Base-by-base conservation (phyloP, 2,797 vertebrate species). In the Sternarchorhynchus goeldii region DNA sequence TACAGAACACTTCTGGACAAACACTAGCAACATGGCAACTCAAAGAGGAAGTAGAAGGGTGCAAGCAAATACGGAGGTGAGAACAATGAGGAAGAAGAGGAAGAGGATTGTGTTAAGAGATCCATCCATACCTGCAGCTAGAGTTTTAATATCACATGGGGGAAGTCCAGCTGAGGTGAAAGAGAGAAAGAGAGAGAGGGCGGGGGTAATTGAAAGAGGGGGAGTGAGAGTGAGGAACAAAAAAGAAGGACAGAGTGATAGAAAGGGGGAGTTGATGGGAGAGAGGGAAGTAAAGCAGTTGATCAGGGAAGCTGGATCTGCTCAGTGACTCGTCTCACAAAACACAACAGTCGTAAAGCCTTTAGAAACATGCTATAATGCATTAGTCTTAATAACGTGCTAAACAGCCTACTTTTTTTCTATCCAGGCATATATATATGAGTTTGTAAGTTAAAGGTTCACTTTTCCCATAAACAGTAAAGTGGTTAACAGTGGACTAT, bases 101-200 rank as follows among this genome's bases (percentile, higher is more conserved):
- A 66, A 66, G 36, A 41, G 72, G 50, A 77, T 16, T 79, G 55
- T 63, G 63, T 75, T 82, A 77, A 79, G 81, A 78, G 84, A 87
- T 45, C 78, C 78, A 74, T 88, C 91, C 95, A 86, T 99, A 98
- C 96, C 97, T 98, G 96, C 90, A 91, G 95, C 93, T 93, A 97
- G 91, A 91, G 95, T 95, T 93, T 97, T 96, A 92, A 96, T 95
- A 92, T 96, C 96, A 91, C 96, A 96, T 93, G 96, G 93, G 87
- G 94, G 93, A 86, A 92, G 94, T 92, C 95, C 96, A 88, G 92
- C 91, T 93, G 94, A 86, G 91, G 92, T 76, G 74, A 92, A 91
- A 92, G 75, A 81, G 12, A 88, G 89, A 77, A 67, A 88, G 84
- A 91, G 84, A 91, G 81, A 92, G 69, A 79, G 14, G 86, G 88